Base-by-base conservation (phyloP, 2,888 invertebrate genomes). In the Notodonta dromedarius region DNA sequence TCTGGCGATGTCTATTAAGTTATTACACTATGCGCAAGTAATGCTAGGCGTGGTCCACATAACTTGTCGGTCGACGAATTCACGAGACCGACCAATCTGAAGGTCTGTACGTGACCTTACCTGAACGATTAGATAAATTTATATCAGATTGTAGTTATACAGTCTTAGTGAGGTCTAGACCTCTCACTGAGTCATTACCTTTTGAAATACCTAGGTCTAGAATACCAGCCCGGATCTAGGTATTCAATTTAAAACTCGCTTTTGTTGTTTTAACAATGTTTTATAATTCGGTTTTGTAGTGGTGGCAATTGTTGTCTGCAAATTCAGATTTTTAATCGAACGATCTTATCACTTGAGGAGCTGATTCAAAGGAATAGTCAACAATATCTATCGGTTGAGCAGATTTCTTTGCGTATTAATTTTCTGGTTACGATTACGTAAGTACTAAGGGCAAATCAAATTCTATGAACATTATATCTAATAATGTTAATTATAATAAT, bases 21-120 rank as follows among this genome's bases (percentile, higher is more conserved):
- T 9, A 14, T 14, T 55, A 40, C 55, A 35, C 55, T 55, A 8
- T 55, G 9, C n/a, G 12, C 14, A 40, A 40, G 39, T 39, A 8
- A 40, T 9, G 40, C 14, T 40, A 55, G 55, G 55, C 16, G 55
- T 40, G 55, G 35, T 62, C 35, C n/a, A 39, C 16, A 40, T 64
- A 62, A 65, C 67, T 68, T 62, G 71, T 63, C 69, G 70, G 61
- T n/a, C 65, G 70, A 65, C 67, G 61, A 56, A 62, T 61, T 56
- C 67, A 69, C 69, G 66, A 66, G 68, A 63, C 58, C 57, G 54
- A 58, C 61, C 42, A 61, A 69, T 59, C 57, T 53, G 67, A 70
- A 71, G 73, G 73, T 70, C 69, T 61, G 16, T 39, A 53, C 13
- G 32, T 69, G 73, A 65, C 73, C 72, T 70, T 66, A 70, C 57